Conservation (phyloP, 2,888 invertebrate species). For the Zygothrica quintamaculata region DNA sequence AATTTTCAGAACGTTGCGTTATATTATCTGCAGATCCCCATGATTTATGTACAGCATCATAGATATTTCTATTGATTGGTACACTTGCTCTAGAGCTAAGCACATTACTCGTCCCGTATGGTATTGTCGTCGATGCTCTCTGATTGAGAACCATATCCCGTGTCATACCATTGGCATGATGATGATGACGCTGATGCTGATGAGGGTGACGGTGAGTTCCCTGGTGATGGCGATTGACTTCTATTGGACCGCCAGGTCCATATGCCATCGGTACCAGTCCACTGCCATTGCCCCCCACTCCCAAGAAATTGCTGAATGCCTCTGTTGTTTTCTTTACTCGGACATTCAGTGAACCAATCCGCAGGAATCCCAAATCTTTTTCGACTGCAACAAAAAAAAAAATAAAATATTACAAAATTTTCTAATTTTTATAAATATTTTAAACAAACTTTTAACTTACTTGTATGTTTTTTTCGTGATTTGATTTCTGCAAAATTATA, state of each 20-base stretch:
- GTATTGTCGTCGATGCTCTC: slow-evolving; percentile 78
- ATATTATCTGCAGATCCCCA: slow-evolving; percentile 97
- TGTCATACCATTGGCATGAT: slow-evolving; percentile 82
- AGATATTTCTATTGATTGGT: slow-evolving; percentile 78
- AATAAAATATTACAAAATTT: not conserved
- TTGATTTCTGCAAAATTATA: slow-evolving; percentile 87
- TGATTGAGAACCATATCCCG: slow-evolving; percentile 79
- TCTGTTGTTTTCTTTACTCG: slow-evolving; percentile 96
- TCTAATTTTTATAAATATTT: not conserved
- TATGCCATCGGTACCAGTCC: slow-evolving; percentile 81
- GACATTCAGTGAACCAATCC: slow-evolving; percentile 96
- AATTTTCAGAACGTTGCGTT: slow-evolving; percentile 85
- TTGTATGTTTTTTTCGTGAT: slow-evolving; percentile 90
- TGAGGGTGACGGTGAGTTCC: slow-evolving; percentile 84
- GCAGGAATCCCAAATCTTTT: slow-evolving; percentile 94
- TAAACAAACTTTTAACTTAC: slow-evolving; percentile 84
- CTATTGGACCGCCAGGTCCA: slow-evolving; percentile 53
- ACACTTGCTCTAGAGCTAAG: slow-evolving; percentile 80
- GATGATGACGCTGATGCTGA: slow-evolving; percentile 81
- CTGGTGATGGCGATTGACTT: slow-evolving; percentile 85
- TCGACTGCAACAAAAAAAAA: slow-evolving; percentile 87
- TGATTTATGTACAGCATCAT: slow-evolving; percentile 91
- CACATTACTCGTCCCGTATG: slow-evolving; percentile 70
- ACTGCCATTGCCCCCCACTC: slow-evolving; percentile 89
- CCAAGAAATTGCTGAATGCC: slow-evolving; percentile 95